Base-by-base conservation (phyloP, 2,797 vertebrate genomes). In the Phaenicophaeus curvirostris region DNA sequence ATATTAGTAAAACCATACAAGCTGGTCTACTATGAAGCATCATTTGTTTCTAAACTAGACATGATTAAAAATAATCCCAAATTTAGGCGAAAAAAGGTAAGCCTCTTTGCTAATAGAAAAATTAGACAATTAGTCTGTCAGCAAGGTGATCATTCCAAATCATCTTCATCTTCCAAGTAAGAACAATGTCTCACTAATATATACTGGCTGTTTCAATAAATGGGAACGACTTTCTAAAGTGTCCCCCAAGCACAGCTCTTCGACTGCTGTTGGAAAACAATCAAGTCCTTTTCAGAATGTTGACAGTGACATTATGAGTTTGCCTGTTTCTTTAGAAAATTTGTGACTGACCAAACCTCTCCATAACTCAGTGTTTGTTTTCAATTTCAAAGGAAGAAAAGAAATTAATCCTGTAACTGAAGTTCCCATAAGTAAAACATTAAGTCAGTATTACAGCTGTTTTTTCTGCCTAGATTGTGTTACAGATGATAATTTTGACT, bases 391-490 rank as follows among this genome's bases (percentile, higher is more conserved):
- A 21, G 24, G 5, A 8, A 41, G 87, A 65, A 58, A 66, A 37
- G 10, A 73, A 76, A 65, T 62, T 7, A 65, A 53, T 76, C 50
- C 27, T 59, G 8, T 67, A 46, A 59, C 79, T 89, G 73, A 61
- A 85, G 30, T 65, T 55, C 44, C 44, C 41, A 79, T 63, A 89
- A 90, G 82, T 79, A 93, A 95, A 90, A 85, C 14, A 61, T 69
- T 8, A 85, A 62, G 17, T 54, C n/a, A 46, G 4, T 92, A 68
- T 87, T 85, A 55, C 42, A 58, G 27, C 37, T 86, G 28, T 13
- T 76, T 77, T 80, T 72, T 53, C 51, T 86, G 33, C 30, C 48
- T 54, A 46, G 67, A 41, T 55, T 85, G 25, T 85, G n/a, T 86
- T 91, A 37, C 0, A 3, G 51, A 63, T 85, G 51, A 79, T 48